Evolutionary conservation across 2,888 invertebrate genomes (phyloP).

Genomic region (Halocaridina rubra): DNA sequence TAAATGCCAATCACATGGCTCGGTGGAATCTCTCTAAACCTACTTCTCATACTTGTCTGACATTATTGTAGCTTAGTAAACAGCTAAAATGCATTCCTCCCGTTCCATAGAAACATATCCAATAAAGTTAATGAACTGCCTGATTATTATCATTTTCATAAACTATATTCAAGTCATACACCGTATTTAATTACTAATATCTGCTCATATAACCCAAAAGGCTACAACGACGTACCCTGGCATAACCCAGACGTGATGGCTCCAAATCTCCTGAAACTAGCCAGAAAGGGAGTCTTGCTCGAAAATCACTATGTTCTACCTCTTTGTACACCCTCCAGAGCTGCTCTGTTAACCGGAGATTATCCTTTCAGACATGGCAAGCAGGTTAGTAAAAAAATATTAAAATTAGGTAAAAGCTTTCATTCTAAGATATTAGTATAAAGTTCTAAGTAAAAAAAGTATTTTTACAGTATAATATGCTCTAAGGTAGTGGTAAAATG

Average conservation of each 20-base stretch:
- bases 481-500: too few relatives aligned
- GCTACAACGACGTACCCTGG: constrained; percentile 65
- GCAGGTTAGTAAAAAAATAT: constrained; percentile 49
- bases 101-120: background rate
- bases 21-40: background rate
- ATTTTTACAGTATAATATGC: too few relatives aligned
- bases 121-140: too few relatives aligned
- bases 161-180: background rate
- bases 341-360: constrained; percentile 88
- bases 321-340: constrained; percentile 89
- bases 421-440: too few relatives aligned
- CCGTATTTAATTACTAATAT: background rate
- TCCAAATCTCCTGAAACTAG: constrained; percentile 68
- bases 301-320: constrained; percentile 90
- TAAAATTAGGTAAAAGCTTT: too few relatives aligned
- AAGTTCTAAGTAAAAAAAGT: too few relatives aligned
- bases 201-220: background rate
- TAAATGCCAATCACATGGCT: background rate
- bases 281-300: constrained; percentile 77
- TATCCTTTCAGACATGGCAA: constrained; percentile 36
- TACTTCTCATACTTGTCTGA: background rate
- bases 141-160: too few relatives aligned
- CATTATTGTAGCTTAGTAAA: background rate
- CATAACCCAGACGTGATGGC: constrained; percentile 69
- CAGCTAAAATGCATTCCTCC: background rate